phyloP scores from a whole-genome alignment of 2,113 vertebrate species.

The Centrocercus urophasianus region DNA sequence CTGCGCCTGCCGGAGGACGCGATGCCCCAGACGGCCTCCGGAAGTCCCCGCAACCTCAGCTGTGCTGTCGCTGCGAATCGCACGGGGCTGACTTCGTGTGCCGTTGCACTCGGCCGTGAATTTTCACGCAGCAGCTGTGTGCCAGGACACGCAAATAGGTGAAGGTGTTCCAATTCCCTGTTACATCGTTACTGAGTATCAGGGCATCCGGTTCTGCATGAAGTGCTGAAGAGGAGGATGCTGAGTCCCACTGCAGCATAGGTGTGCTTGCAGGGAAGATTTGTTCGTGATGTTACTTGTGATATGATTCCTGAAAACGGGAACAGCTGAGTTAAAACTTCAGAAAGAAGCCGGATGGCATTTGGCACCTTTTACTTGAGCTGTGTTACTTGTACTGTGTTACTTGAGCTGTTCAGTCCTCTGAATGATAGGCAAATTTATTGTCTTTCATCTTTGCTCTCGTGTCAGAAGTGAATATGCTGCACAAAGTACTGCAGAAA shows the following conservation, averaged over 20 bases:
- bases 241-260: not conserved
- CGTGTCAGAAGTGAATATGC: not conserved
- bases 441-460: not conserved
- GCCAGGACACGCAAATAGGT: not conserved
- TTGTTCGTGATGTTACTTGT: not conserved
- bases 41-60: not conserved
- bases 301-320: not conserved
- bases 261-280: not conserved
- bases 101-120: not conserved
- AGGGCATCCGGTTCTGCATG: rapidly evolving
- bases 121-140: not conserved
- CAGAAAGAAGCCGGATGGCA: not conserved
- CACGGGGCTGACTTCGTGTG: not conserved
- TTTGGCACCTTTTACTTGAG: not conserved
- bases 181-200: not conserved
- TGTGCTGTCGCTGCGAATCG: not conserved
- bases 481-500: not conserved
- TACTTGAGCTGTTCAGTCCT: not conserved
- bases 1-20: too few relatives aligned
- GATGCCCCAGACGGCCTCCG: too few relatives aligned
- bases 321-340: not conserved
- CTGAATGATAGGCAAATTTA: not conserved
- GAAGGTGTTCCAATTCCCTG: not conserved
- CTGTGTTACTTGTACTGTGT: not conserved
- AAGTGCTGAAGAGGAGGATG: not conserved